Evolutionary conservation across 2,888 invertebrate species (phyloP), one percentile per base, ranked within the genome.

Genomic region (Ptilodon capucinus): DNA sequence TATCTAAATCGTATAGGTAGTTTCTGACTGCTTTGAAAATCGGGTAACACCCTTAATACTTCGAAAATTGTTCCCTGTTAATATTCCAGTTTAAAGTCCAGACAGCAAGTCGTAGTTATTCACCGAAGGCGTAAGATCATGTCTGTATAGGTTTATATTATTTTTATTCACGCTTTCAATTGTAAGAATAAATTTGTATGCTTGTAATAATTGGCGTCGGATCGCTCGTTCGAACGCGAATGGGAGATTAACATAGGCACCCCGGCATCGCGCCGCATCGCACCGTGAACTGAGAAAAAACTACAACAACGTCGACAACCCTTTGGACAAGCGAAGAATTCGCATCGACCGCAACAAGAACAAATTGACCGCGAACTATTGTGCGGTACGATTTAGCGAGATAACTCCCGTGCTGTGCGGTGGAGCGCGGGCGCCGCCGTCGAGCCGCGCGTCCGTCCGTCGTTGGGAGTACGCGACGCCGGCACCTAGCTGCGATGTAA

Each of bases 341-440:
- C 79, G 81, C 84, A 70, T 79, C 82, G 82, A 86, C 82, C 81
- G 83, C 88, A 91, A 90, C 81, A 91, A 89, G 88, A 91, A 84
- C 90, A 91, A 89, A 90, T 90, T 89, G 84, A 88, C 79, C 81
- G 82, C 81, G 80, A 86, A 86, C 86, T 86, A 88, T 90, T 88
- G 86, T 86, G 86, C 84, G 81, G 82, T 82, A 84, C 86, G 90
- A 89, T 88, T 87, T 79, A 84, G 83, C 58, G 79, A 88, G 89
- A 90, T 89, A 89, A 87, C 84, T 88, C 85, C 84, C 78, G 84
- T 80, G 85, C 21, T 1, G 84, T 79, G 84, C 21, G 72, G 79
- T 74, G 77, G 75, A 64, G 79, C 79, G 81, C 79, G 82, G 79
- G 81, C 84, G 81, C 80, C 76, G 59, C 49, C 71, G 59, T 48